Evolutionary conservation across 2,797 vertebrate genomes (phyloP), one percentile per base, ranked within the genome.

Genomic region (Pogoniulus pusillus): DNA sequence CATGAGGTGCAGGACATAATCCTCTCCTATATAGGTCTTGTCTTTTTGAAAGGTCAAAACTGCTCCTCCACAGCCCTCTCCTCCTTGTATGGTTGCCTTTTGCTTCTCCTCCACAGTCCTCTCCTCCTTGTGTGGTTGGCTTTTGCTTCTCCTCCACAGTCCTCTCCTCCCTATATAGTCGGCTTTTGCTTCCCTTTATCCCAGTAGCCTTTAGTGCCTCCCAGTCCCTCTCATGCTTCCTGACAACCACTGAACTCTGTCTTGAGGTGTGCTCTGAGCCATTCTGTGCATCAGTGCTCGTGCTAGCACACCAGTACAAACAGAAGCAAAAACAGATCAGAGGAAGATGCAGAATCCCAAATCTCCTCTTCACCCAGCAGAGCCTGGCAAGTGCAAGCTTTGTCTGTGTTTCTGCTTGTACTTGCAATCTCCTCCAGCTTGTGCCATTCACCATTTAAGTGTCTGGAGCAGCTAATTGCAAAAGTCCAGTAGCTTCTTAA

Each of bases 251-350:
- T 32, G n/a, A 60, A 63, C 26, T 82, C 65, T 53, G 14, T 66
- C 39, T 34, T 63, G n/a, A 71, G 27, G 4, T 1, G 2, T 49
- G 24, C 12, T 76, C 32, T 37, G 73, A 13, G 13, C 32, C 10
- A 8, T 82, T 55, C 53, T 81, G 43, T 62, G 26, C 3, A 0
- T 16, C 1, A 3, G 7, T 58, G 7, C 34, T 81, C 2, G 0
- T 43, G 11, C 16, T 66, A 60, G 32, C 27, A 12, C 17, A 41
- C 20, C 16, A n/a, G 37, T 58, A 53, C 26, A 53, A 63, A 34
- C 22, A 11, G 5, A 13, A 68, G 6, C 4, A 69, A 59, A 57
- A 51, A 13, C 27, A 62, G 27, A 16, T 24, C 35, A 60, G 47
- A 39, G 91, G 19, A 51, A 91, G 22, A 51, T 54, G 7, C 10